Evolutionary conservation across 2,113 vertebrate species (phyloP).

Genomic region (Tragelaphus buxtoni): DNA sequence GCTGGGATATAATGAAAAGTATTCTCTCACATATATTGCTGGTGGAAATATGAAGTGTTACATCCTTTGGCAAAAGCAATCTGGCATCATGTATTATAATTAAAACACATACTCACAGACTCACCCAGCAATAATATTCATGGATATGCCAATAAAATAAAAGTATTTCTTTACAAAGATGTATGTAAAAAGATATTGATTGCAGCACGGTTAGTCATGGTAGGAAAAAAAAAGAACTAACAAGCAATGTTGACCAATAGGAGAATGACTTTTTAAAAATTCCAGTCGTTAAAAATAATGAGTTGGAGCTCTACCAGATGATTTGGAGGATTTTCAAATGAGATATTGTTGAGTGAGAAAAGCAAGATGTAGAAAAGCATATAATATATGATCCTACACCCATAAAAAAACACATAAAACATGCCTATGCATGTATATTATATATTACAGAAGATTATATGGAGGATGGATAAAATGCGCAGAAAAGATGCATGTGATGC

Average conservation of each 20-base stretch:
- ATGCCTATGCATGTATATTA: not conserved
- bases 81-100: constrained; percentile 6
- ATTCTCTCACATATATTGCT: not conserved
- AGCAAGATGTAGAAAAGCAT: constrained; percentile 14
- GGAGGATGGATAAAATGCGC: not conserved
- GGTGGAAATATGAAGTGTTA: not conserved
- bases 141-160: not conserved
- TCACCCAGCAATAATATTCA: not conserved
- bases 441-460: not conserved
- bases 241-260: not conserved
- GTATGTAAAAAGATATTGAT: not conserved
- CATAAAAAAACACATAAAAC: not conserved
- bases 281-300: constrained; percentile 15
- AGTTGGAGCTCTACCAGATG: not conserved
- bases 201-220: not conserved
- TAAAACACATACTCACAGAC: not conserved
- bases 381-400: not conserved
- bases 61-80: not conserved
- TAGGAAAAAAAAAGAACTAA: not conserved
- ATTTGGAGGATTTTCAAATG: constrained; percentile 26
- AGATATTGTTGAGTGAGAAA: constrained; percentile 17
- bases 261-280: not conserved
- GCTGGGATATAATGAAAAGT: not conserved
- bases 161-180: not conserved
- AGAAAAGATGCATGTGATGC: not conserved